Conservation (phyloP, 1,140 invertebrate genomes). For the Ctenoplectra terminalis region DNA sequence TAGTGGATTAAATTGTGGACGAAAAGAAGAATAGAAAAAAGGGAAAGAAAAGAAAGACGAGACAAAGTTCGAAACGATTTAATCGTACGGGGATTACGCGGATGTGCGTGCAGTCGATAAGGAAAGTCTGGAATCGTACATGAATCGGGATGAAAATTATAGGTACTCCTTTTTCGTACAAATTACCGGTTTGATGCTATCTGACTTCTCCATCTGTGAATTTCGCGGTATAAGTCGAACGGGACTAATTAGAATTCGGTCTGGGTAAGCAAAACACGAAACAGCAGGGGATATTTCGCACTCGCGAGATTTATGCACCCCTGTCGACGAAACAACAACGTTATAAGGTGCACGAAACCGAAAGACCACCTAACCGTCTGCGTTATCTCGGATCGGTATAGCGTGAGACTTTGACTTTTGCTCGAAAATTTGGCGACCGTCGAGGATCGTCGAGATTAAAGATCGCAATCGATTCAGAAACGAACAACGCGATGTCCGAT, state of each 20-base stretch:
- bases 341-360: constrained; percentile 59
- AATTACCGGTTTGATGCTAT: constrained; percentile 67
- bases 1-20: too few relatives aligned
- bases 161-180: constrained; percentile 67
- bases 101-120: constrained; percentile 70
- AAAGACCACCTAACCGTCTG: background rate
- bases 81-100: constrained; percentile 75
- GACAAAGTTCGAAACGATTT: constrained; percentile 47
- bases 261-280: constrained; percentile 17
- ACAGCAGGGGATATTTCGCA: constrained; percentile 58
- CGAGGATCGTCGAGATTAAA: background rate
- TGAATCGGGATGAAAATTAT: constrained; percentile 69
- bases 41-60: background rate
- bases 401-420: background rate
- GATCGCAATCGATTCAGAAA: too few relatives aligned
- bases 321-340: constrained; percentile 13
- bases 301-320: constrained; percentile 66
- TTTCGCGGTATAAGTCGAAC: constrained; percentile 72
- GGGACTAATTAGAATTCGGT: constrained; percentile 38
- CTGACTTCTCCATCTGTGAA: constrained; percentile 67
- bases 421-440: background rate
- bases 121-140: constrained; percentile 34
- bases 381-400: background rate
- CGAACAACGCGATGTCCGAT: background rate
- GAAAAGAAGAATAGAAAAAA: background rate